phyloP scores from a whole-genome alignment of 2,888 invertebrate genomes.

The Ochropacha duplaris region DNA sequence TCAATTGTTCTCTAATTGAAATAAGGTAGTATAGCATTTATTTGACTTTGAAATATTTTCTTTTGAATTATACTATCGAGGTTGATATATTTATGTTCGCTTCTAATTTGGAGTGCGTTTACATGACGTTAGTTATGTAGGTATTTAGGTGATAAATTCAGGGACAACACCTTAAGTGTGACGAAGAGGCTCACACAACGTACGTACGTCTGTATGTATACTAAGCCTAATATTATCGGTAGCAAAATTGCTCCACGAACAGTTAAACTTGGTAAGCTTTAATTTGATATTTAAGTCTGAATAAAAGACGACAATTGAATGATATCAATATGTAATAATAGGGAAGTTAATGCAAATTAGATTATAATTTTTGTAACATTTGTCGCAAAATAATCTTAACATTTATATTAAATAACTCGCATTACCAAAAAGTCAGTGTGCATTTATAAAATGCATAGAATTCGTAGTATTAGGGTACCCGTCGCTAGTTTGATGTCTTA shows the following conservation, averaged over 20 bases:
- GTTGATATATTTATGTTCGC: conserved; percentile 46
- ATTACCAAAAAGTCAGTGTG: conserved; percentile 65
- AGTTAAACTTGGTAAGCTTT: conserved; percentile 35
- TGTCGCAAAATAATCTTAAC: conserved; percentile 27
- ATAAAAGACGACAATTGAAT: conserved; percentile 34
- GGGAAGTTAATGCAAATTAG: conserved; percentile 21
- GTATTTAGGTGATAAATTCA: conserved; percentile 17
- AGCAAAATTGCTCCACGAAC: not conserved
- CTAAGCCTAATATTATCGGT: not conserved
- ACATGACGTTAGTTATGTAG: conserved; percentile 38
- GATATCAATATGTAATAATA: conserved; percentile 30
- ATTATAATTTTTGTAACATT: conserved; percentile 19
- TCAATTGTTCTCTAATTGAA: conserved; percentile 64
- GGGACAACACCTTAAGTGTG: conserved; percentile 10
- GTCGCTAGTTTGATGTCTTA: conserved; percentile 55
- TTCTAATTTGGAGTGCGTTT: conserved; percentile 46
- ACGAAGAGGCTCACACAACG: conserved; percentile 34
- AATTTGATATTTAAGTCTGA: conserved; percentile 58
- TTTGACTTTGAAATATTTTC: conserved; percentile 71
- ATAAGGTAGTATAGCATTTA: conserved; percentile 84
- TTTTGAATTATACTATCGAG: conserved; percentile 32
- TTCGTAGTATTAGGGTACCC: conserved; percentile 50
- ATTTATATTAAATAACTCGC: conserved; percentile 25
- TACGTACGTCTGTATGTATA: not conserved
- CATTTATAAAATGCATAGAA: conserved; percentile 68